phyloP scores from a whole-genome alignment of 2,888 invertebrate genomes.

The Caradrina kadenii region DNA sequence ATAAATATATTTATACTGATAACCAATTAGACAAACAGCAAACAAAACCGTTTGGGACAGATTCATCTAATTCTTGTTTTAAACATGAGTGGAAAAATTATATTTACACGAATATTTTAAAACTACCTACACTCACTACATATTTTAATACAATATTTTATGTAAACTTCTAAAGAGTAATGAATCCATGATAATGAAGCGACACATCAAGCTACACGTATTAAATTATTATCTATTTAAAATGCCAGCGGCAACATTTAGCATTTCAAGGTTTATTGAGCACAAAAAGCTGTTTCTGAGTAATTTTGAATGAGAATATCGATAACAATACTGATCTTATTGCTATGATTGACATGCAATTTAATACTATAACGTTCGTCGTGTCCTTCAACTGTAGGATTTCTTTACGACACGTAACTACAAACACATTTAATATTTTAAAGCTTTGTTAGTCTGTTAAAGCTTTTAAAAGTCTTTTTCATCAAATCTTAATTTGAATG shows the following conservation, averaged over 20 bases:
- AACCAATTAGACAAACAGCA: conserved; percentile 7
- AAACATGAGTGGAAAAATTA: conserved; percentile 4
- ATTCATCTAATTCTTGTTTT: not conserved
- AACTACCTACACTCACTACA: conserved; percentile 11
- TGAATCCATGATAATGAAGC: not conserved
- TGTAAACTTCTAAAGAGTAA: not conserved
- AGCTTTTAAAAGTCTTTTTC: conserved; percentile 31
- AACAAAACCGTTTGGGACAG: conserved; percentile 21
- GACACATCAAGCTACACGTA: not conserved
- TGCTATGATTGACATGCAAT: conserved; percentile 36
- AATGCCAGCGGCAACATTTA: conserved; percentile 7
- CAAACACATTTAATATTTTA: conserved; percentile 22
- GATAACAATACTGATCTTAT: conserved; percentile 58
- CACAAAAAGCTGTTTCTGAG: not conserved
- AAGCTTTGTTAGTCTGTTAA: conserved; percentile 29
- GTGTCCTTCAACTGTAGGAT: not conserved
- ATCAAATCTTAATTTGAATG: conserved; percentile 21
- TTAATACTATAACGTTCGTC: conserved; percentile 50
- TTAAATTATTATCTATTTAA: not conserved
- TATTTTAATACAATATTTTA: conserved; percentile 7
- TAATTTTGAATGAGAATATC: conserved; percentile 5
- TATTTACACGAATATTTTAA: conserved; percentile 13
- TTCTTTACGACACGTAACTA: not conserved
- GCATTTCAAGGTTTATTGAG: not conserved
- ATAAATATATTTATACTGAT: conserved; percentile 27